These are phyloP conservation scores for Smittia sp. DNA, from an alignment of 2,888 invertebrate genomes.

Conservation along the genomic window DNA sequence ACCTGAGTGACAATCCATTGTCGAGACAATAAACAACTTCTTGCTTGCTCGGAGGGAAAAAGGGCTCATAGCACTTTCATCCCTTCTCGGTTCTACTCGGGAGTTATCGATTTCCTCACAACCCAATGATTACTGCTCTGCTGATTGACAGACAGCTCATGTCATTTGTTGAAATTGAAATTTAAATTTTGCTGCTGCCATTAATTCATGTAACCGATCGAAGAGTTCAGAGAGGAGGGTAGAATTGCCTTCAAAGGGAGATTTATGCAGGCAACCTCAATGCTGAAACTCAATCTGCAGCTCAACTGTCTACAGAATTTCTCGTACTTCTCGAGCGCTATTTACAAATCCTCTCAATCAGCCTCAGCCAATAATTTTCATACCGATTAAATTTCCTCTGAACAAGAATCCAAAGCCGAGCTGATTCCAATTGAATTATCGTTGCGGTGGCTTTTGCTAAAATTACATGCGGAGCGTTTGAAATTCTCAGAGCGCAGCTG, in stretches of 20 bases:
- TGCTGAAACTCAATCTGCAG: too few relatives aligned
- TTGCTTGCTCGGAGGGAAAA: background rate
- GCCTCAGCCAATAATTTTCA: too few relatives aligned
- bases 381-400: background rate
- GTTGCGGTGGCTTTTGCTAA: background rate
- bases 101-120: background rate
- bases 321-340: too few relatives aligned
- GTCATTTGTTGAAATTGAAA: background rate
- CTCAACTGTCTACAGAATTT: too few relatives aligned
- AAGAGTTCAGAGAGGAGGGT: too few relatives aligned
- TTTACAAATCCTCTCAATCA: too few relatives aligned
- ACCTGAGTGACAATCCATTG: conserved; percentile 11
- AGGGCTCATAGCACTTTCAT: background rate
- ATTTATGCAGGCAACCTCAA: too few relatives aligned
- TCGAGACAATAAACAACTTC: conserved; percentile 12
- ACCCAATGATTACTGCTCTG: background rate
- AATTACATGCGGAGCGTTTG: background rate
- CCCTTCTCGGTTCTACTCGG: background rate
- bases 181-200: background rate
- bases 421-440: background rate
- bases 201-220: too few relatives aligned
- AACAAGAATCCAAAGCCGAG: background rate
- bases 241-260: too few relatives aligned
- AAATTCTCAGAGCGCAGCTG: background rate
- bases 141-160: background rate